Evolutionary conservation across 1,140 invertebrate genomes (phyloP).

Genomic region (Pararge aegeria): DNA sequence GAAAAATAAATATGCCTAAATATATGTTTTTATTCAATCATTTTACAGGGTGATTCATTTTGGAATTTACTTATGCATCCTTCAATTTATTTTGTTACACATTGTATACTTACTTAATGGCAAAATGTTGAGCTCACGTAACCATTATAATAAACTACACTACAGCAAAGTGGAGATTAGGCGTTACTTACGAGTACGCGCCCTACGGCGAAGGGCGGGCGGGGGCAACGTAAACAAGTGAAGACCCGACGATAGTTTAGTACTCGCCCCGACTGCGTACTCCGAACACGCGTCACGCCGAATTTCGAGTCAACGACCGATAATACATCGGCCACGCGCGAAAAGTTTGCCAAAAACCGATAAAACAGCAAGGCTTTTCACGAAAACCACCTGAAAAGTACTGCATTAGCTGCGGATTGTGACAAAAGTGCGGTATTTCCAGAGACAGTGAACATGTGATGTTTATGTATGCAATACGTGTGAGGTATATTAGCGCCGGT

Average conservation of each 20-base stretch:
- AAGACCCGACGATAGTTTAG: slow-evolving; percentile 27
- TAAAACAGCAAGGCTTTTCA: slow-evolving; percentile 13
- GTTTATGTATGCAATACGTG: slow-evolving; percentile 18
- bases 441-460: neutral
- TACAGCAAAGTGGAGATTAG: slow-evolving; percentile 15
- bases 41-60: no score
- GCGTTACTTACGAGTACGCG: slow-evolving; percentile 17
- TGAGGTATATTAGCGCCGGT: slow-evolving; percentile 16
- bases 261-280: slow-evolving; percentile 15
- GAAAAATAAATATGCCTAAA: no score
- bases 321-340: slow-evolving; percentile 16
- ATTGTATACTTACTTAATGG: slow-evolving; percentile 5
- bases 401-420: neutral
- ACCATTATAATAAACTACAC: slow-evolving; percentile 16
- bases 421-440: neutral
- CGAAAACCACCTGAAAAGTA: slow-evolving; percentile 1
- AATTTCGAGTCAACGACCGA: neutral
- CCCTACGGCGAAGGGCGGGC: slow-evolving; percentile 39
- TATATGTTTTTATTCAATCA: no score
- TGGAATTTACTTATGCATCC: no score
- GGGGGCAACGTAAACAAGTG: slow-evolving; percentile 37
- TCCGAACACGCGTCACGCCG: slow-evolving; percentile 23
- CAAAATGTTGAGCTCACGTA: slow-evolving; percentile 12
- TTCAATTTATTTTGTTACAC: no score
- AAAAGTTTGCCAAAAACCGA: slow-evolving; percentile 22